Evolutionary conservation across 2,113 vertebrate species (phyloP), one percentile per base, ranked within the genome.

Genomic region (Psophia crepitans): DNA sequence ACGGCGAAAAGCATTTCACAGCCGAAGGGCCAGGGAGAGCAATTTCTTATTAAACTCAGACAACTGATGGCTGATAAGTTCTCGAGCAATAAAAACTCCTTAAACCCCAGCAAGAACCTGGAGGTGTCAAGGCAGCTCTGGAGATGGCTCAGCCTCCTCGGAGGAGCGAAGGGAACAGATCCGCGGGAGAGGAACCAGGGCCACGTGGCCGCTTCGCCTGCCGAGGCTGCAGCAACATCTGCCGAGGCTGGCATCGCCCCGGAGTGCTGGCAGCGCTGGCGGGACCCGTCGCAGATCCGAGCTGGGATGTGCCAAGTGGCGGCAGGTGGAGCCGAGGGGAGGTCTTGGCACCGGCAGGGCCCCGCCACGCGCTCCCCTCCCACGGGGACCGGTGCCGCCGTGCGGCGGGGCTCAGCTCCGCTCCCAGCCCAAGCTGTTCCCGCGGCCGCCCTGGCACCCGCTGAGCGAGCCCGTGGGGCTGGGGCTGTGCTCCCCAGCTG

Each of bases 391-490:
- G 16, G 30, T 33, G 82, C 22, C 9, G 5, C 66, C 14, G 8
- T 1, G 17, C 48, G 0, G 3, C 21, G 14, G 79, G n/a, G 82
- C 77, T 74, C 54, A 1, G 83, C 82, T 84, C 77, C 17, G 0
- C 74, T 68, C 9, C 2, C 80, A 10, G 26, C 87, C 84, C 91
- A 58, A 97, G 95, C 95, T 95, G 96, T 96, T 96, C 89, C 92
- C 3, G 14, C 15, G 5, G 85, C 87, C 49, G 54, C 83, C 57
- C 87, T 49, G 5, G 80, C 70, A 26, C 65, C 84, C 81, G 2
- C 81, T 54, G 14, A 8, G 41, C 1, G 11, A 6, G 23, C 22
- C 84, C 19, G 0, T 1, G 37, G 53, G 18, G 53, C n/a, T 33
- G 74, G 43, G 73, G 30, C 12, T 94, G 9, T 41, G 90, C 32